Percentiles rank a stretch among this genome's conserved stretches.
phyloP scores from a whole-genome alignment of 2,113 vertebrate genomes.

The Dunckerocampus dactyliophorus region DNA sequence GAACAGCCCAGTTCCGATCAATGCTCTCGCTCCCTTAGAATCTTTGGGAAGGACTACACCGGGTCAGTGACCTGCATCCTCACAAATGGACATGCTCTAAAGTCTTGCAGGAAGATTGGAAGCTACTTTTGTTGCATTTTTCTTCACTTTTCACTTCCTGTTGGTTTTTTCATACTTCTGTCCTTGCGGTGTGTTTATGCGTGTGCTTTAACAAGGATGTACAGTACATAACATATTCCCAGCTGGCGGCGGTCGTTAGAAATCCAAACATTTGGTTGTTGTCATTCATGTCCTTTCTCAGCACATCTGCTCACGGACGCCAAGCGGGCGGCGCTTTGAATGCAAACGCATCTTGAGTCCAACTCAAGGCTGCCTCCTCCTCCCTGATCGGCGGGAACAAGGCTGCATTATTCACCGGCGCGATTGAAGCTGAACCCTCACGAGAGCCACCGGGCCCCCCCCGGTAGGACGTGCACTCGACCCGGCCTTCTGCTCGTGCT shows the following conservation, averaged over 20 bases:
- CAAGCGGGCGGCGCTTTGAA: constrained; percentile 24
- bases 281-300: constrained; percentile 26
- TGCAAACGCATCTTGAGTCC: constrained; percentile 31
- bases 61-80: no score
- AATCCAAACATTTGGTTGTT: constrained; percentile 6
- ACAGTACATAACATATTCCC: background rate
- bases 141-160: no score
- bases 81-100: no score
- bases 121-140: no score
- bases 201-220: background rate
- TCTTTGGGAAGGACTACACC: no score
- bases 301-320: constrained; percentile 17
- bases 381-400: background rate
- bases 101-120: no score
- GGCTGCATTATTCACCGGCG: constrained; percentile 42
- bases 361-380: constrained; percentile 32
- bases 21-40: no score
- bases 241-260: background rate
- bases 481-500: constrained; percentile 45
- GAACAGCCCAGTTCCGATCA: no score
- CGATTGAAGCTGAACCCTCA: constrained; percentile 35
- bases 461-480: constrained; percentile 21
- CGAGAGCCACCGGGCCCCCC: constrained; percentile 1
- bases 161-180: constrained; percentile 1
- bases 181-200: background rate